Percentiles rank a stretch among this genome's conserved stretches.
Evolutionary conservation across 2,888 invertebrate species (phyloP).

Genomic region (Pterobdella sp.): DNA sequence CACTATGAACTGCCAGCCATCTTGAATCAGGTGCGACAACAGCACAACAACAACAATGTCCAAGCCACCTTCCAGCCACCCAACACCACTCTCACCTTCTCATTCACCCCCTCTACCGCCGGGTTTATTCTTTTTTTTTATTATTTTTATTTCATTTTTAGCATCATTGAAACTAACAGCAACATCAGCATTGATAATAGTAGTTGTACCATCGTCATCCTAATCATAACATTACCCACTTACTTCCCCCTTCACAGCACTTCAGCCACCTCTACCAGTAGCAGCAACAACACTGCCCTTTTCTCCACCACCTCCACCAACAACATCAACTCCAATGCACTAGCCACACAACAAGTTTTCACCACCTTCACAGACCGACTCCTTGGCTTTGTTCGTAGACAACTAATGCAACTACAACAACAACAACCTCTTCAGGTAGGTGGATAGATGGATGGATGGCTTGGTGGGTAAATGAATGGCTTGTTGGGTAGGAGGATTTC

Average conservation of each 20-base stretch:
- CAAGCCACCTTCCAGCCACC: not conserved
- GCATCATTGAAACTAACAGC: not conserved
- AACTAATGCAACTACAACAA: not conserved
- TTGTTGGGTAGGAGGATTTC: no score
- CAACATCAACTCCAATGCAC: not conserved
- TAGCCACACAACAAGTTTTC: not conserved
- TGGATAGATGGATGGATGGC: no score
- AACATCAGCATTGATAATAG: not conserved
- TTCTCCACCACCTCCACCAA: no score
- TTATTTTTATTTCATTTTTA: no score
- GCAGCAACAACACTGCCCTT: not conserved
- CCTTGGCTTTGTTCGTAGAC: not conserved
- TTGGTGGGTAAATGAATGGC: no score
- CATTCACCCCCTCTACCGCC: not conserved
- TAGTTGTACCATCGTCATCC: no score
- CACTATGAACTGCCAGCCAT: slow-evolving; percentile 96
- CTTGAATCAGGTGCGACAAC: slow-evolving; percentile 64
- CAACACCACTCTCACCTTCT: not conserved
- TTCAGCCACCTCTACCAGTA: no score
- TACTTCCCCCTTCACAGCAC: no score
- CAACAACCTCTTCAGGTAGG: no score
- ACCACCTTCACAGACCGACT: not conserved
- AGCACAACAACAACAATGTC: no score
- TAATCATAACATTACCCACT: no score
- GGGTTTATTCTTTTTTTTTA: no score